Percentiles rank a stretch among this genome's conserved stretches.
phyloP scores from a whole-genome alignment of 2,797 vertebrate genomes.

The Lithobates sylvaticus region DNA sequence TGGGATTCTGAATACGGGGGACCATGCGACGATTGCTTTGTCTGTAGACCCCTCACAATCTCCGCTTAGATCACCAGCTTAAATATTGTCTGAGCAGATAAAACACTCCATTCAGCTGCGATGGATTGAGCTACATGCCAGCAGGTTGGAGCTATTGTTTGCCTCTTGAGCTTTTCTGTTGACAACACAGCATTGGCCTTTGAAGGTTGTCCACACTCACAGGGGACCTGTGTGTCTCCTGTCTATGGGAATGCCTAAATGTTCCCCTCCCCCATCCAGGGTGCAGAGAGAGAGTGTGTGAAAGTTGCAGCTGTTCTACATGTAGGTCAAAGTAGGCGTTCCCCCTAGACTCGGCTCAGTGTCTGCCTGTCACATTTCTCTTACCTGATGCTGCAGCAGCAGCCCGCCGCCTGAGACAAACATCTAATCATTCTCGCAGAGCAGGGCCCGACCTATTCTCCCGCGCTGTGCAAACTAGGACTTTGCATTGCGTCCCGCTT shows the following conservation, averaged over 20 bases:
- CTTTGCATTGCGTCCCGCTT: too few relatives aligned
- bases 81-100: too few relatives aligned
- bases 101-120: too few relatives aligned
- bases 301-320: slow-evolving; percentile 45
- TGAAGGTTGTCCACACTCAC: slow-evolving; percentile 31
- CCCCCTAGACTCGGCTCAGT: background rate
- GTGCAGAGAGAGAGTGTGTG: slow-evolving; percentile 28
- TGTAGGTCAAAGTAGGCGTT: slow-evolving; percentile 38
- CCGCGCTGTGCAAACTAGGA: too few relatives aligned
- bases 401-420: background rate
- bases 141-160: slow-evolving; percentile 33
- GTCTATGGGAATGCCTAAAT: slow-evolving; percentile 32
- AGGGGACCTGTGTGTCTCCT: slow-evolving; percentile 11
- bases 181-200: slow-evolving; percentile 34
- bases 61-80: too few relatives aligned
- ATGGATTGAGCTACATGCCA: background rate
- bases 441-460: too few relatives aligned
- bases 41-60: too few relatives aligned
- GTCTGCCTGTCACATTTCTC: background rate
- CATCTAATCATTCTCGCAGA: too few relatives aligned
- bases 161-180: background rate
- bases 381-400: slow-evolving; percentile 16
- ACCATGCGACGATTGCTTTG: too few relatives aligned
- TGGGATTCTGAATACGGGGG: too few relatives aligned
- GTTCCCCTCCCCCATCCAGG: slow-evolving; percentile 40